phyloP scores from a whole-genome alignment of 2,888 invertebrate species.

The Chloroclysta siterata region DNA sequence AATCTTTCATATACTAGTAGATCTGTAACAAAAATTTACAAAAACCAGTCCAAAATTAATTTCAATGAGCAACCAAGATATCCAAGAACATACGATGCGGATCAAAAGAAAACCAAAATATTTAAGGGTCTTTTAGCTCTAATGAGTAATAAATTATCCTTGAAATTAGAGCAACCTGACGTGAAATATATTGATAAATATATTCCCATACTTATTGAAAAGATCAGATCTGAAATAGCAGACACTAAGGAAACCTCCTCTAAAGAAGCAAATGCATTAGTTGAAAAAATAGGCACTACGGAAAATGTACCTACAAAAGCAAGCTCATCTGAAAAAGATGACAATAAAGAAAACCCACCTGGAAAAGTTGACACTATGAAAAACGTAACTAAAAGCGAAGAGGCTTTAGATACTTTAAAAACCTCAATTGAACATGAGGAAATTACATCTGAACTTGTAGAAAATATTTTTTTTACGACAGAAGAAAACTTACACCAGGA shows the following conservation, averaged over 20 bases:
- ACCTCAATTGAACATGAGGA: background rate
- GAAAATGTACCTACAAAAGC: background rate
- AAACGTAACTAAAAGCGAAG: background rate
- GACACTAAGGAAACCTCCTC: background rate
- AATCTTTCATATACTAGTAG: background rate
- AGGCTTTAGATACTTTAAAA: background rate
- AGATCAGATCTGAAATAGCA: background rate
- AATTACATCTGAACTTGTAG: background rate
- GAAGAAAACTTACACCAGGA: background rate
- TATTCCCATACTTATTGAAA: background rate
- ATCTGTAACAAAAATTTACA: background rate
- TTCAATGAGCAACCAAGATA: conserved; percentile 6
- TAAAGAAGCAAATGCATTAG: background rate
- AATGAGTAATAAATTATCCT: background rate
- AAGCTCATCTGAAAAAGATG: background rate
- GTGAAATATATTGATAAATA: conserved; percentile 1
- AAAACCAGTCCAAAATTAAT: conserved; percentile 1
- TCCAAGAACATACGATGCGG: conserved; percentile 7
- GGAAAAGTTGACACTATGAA: background rate
- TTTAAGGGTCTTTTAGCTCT: background rate
- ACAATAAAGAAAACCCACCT: background rate
- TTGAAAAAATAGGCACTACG: background rate
- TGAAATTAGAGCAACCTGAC: conserved; percentile 5
- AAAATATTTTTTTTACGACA: background rate
- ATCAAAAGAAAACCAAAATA: background rate